These are phyloP conservation scores for Drosophila seclusa DNA, from an alignment of 2,888 invertebrate genomes.

Conservation along the genomic window DNA sequence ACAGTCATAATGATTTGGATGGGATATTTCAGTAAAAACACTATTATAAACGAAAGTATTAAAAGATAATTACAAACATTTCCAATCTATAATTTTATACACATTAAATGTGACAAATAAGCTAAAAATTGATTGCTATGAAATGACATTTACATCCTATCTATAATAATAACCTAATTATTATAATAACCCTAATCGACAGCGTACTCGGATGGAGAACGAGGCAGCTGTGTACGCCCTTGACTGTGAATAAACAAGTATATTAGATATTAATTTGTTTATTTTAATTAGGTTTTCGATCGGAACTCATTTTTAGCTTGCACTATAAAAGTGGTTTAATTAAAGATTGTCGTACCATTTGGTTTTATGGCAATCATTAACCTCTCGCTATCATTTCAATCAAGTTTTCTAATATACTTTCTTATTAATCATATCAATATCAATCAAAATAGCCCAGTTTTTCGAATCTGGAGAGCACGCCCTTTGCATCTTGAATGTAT, in stretches of 20 bases:
- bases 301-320: background rate
- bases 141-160: background rate
- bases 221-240: background rate
- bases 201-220: background rate
- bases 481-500: slow-evolving; percentile 29
- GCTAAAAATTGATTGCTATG: background rate
- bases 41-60: background rate
- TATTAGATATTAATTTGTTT: background rate
- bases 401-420: background rate
- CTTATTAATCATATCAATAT: background rate
- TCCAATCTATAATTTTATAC: background rate
- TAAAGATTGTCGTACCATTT: background rate
- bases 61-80: background rate
- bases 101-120: background rate
- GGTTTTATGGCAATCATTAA: background rate
- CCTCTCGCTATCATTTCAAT: background rate
- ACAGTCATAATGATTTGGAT: background rate
- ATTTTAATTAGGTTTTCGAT: background rate
- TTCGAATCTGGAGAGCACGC: slow-evolving; percentile 34
- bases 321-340: background rate
- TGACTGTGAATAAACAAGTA: background rate
- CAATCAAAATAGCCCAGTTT: slow-evolving; percentile 45
- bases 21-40: background rate
- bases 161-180: background rate
- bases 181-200: background rate